These are phyloP conservation scores for Anastatus disparis DNA, from an alignment of 1,140 invertebrate species.

Conservation along the genomic window DNA sequence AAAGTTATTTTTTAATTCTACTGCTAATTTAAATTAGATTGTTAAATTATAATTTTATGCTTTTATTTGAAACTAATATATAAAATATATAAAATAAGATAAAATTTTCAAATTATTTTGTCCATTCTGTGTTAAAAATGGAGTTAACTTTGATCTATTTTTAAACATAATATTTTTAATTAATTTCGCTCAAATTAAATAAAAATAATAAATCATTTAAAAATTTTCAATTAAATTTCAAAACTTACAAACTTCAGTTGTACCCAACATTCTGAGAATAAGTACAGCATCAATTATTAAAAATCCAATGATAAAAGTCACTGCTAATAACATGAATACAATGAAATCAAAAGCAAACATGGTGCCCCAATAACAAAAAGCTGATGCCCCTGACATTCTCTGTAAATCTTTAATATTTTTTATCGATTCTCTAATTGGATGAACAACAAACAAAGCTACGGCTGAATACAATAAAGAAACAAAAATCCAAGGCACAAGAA, in stretches of 20 bases:
- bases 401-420: conserved; percentile 75
- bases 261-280: conserved; percentile 48
- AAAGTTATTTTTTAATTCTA: no score
- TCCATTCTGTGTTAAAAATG: no score
- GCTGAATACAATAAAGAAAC: conserved; percentile 53
- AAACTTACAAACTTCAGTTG: conserved; percentile 53
- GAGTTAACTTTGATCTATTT: no score
- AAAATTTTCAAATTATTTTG: no score
- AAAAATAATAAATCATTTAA: no score
- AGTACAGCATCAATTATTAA: conserved; percentile 50
- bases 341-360: conserved; percentile 72
- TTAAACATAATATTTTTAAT: no score
- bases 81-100: no score
- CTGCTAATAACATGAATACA: conserved; percentile 58
- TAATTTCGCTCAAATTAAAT: no score
- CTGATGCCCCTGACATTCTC: conserved; percentile 73
- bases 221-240: no score
- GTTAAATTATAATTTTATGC: no score
- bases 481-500: conserved; percentile 53
- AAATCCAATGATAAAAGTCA: conserved; percentile 47
- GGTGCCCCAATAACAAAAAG: conserved; percentile 71
- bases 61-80: no score
- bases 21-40: no score
- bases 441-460: conserved; percentile 51
- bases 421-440: conserved; percentile 59